phyloP scores from a whole-genome alignment of 2,888 invertebrate species.

The Cheilosia scutellata region DNA sequence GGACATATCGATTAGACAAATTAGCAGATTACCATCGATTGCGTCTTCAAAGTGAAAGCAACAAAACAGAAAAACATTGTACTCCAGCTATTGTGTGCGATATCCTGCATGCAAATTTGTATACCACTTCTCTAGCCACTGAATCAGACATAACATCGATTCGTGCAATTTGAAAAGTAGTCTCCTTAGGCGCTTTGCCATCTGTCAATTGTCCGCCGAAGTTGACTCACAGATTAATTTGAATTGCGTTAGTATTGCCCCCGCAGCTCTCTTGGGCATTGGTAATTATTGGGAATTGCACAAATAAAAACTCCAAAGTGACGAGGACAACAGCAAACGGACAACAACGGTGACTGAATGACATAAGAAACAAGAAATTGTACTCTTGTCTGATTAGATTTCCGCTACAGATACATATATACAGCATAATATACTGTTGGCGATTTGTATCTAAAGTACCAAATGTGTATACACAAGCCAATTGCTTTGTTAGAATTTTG shows the following conservation, averaged over 20 bases:
- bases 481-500: slow-evolving; percentile 12
- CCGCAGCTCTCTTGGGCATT: slow-evolving; percentile 12
- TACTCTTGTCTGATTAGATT: slow-evolving; percentile 72
- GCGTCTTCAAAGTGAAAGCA: slow-evolving; percentile 60
- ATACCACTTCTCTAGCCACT: background rate
- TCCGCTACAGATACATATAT: slow-evolving; percentile 17
- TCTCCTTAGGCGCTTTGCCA: slow-evolving; percentile 69
- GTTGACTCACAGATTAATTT: slow-evolving; percentile 52
- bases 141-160: slow-evolving; percentile 23
- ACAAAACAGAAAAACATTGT: background rate
- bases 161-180: slow-evolving; percentile 71
- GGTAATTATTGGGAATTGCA: slow-evolving; percentile 59
- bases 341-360: slow-evolving; percentile 3
- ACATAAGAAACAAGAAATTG: slow-evolving; percentile 63
- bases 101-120: slow-evolving; percentile 55
- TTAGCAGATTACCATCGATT: slow-evolving; percentile 61
- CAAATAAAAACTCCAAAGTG: slow-evolving; percentile 39
- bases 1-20: slow-evolving; percentile 44
- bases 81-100: slow-evolving; percentile 3
- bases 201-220: slow-evolving; percentile 67
- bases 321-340: slow-evolving; percentile 27
- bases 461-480: background rate
- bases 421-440: background rate
- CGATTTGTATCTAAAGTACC: slow-evolving; percentile 3
- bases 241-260: slow-evolving; percentile 42